Base-by-base conservation (phyloP, 2,888 invertebrate species). In the Phoronis australis region DNA sequence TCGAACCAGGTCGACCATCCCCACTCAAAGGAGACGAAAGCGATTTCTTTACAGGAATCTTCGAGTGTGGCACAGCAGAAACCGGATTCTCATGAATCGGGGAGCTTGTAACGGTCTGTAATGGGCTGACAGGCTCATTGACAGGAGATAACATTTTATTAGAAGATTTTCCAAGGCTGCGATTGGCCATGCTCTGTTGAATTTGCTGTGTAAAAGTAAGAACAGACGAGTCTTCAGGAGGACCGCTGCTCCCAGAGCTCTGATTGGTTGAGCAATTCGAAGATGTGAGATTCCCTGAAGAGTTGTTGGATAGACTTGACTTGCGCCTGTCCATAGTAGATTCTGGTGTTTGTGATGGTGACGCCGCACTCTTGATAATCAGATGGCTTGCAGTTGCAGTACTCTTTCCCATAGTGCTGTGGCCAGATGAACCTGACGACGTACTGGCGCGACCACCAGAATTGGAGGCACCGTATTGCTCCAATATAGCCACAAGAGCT, bases 151-250 rank as follows among this genome's bases (percentile, higher is more conserved):
- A 62, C 42, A 85, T 74, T 64, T 84, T 59, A 55, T 83, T 82
- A 37, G 84, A 75, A 1, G 87, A 84, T 37, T 87, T 80, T 50
- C 84, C 83, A 12, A 82, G 77, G 68, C 84, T 84, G 52, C 88
- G 81, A 6, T 63, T 61, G 61, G 67, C 65, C 0, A 88, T 86
- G 73, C 88, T 87, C 57, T 89, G 86, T 59, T 93, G 92, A 46
- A 94, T 82, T 80, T 93, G 92, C 77, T 93, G 92, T 2, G 92
- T 92, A 78, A 93, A 94, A 43, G 92, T 90, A 68, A 93, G 42
- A 49, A 67, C 64, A 41, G 65, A 67, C 44, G 61, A 57, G 47
- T 64, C 65, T 4, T 51, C 50, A 22, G 51, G 55, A 38, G 39
- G 51, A 2, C 50, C 54, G 9, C 51, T 51, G 1, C 49, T 48